phyloP scores from a whole-genome alignment of 2,113 vertebrate species.

The Collichthys lucidus region DNA sequence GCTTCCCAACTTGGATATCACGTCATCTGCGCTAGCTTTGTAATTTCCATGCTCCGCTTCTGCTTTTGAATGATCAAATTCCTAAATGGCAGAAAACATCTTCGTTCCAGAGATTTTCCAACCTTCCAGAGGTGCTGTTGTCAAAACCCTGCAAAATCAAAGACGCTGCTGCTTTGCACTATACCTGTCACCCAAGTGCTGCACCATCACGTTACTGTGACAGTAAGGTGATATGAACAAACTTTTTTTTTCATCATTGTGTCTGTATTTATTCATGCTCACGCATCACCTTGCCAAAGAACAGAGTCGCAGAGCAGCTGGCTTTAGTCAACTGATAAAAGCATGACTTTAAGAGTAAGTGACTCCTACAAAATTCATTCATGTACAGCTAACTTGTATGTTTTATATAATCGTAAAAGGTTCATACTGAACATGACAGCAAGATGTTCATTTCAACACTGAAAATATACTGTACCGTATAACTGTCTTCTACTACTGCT shows the following conservation, averaged over 20 bases:
- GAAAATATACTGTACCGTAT: too few species aligned
- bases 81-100: neutral
- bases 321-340: neutral
- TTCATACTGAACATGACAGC: neutral
- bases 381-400: neutral
- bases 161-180: neutral
- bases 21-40: too few species aligned
- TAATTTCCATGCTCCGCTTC: too few species aligned
- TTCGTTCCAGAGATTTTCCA: neutral
- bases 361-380: neutral
- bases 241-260: neutral
- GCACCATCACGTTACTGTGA: neutral
- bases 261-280: neutral
- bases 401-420: neutral
- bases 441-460: neutral
- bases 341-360: neutral
- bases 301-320: neutral
- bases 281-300: neutral
- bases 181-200: too few species aligned
- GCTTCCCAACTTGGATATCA: too few species aligned
- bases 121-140: neutral
- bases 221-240: too few species aligned
- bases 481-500: too few species aligned
- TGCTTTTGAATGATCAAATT: too few species aligned
- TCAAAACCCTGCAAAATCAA: neutral